Percentiles rank a stretch among this genome's conserved stretches.
These are phyloP conservation scores for Kryptolebias marmoratus DNA, from an alignment of 2,113 vertebrate species.

Conservation along the genomic window DNA sequence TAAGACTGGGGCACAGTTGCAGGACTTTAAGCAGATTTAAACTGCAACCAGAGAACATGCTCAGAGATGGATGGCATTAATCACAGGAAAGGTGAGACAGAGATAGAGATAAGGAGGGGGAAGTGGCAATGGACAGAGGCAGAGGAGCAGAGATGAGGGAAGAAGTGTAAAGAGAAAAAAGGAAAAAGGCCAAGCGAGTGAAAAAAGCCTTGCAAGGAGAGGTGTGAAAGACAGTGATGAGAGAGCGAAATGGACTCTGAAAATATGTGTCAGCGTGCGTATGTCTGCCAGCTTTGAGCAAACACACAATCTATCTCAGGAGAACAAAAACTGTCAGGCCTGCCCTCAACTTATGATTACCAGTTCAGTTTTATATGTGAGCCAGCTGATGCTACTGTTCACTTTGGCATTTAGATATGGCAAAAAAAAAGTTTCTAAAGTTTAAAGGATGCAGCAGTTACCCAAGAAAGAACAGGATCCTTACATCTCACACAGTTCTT, in stretches of 20 bases:
- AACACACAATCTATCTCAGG: conserved; percentile 44
- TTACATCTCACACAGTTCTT: conserved; percentile 19
- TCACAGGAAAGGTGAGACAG: conserved; percentile 38
- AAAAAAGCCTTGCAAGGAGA: conserved; percentile 29
- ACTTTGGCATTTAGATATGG: conserved; percentile 37
- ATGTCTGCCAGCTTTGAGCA: conserved; percentile 42
- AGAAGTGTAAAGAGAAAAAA: conserved; percentile 3
- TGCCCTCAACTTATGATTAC: conserved; percentile 53
- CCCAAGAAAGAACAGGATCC: conserved; percentile 3
- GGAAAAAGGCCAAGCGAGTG: conserved; percentile 14
- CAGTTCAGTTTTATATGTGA: conserved; percentile 39
- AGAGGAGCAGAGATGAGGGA: conserved; percentile 16
- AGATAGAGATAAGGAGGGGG: neutral
- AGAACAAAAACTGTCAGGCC: conserved; percentile 34
- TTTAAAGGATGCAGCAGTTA: conserved; percentile 20
- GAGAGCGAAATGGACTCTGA: conserved; percentile 39
- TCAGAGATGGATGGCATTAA: conserved; percentile 64
- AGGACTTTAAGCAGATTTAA: conserved; percentile 62
- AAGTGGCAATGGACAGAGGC: conserved; percentile 13
- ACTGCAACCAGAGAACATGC: conserved; percentile 46
- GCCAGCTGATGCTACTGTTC: conserved; percentile 45
- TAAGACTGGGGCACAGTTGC: conserved; percentile 52
- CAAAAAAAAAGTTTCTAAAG: conserved; percentile 23
- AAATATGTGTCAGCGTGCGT: conserved; percentile 55
- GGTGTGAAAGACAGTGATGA: conserved; percentile 33